These are phyloP conservation scores for Gobiocypris rarus DNA, from an alignment of 2,113 vertebrate genomes.

Conservation along the genomic window DNA sequence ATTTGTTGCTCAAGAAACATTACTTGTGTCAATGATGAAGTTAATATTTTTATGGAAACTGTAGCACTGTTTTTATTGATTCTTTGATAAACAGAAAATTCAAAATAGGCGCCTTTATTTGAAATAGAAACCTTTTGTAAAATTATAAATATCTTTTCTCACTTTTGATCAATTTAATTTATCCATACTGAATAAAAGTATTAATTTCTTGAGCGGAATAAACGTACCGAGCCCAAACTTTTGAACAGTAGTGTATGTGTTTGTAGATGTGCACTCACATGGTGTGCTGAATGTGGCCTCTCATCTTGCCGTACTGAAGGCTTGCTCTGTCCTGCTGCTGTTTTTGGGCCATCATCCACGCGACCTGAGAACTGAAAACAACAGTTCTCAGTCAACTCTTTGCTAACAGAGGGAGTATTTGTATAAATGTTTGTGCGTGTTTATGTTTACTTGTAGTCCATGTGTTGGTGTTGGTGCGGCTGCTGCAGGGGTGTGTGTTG, in stretches of 20 bases:
- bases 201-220: background rate
- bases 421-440: background rate
- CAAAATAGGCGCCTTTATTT: background rate
- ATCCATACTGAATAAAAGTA: background rate
- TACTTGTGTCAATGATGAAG: background rate
- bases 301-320: slow-evolving; percentile 98
- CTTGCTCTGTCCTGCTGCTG: slow-evolving; percentile 97
- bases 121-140: background rate
- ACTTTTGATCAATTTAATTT: background rate
- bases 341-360: slow-evolving; percentile 99
- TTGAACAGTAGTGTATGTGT: background rate
- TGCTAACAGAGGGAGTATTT: background rate
- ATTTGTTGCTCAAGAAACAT: background rate
- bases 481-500: slow-evolving; percentile 77
- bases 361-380: slow-evolving; percentile 91
- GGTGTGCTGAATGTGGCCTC: slow-evolving; percentile 97
- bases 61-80: background rate
- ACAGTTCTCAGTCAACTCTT: background rate
- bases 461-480: slow-evolving; percentile 71
- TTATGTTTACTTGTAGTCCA: slow-evolving; percentile 43
- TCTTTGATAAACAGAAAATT: background rate
- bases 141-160: background rate
- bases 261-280: slow-evolving; percentile 81
- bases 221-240: background rate
- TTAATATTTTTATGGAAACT: background rate